phyloP scores from a whole-genome alignment of 1,140 invertebrate species.

The Zaprionus ornatus region DNA sequence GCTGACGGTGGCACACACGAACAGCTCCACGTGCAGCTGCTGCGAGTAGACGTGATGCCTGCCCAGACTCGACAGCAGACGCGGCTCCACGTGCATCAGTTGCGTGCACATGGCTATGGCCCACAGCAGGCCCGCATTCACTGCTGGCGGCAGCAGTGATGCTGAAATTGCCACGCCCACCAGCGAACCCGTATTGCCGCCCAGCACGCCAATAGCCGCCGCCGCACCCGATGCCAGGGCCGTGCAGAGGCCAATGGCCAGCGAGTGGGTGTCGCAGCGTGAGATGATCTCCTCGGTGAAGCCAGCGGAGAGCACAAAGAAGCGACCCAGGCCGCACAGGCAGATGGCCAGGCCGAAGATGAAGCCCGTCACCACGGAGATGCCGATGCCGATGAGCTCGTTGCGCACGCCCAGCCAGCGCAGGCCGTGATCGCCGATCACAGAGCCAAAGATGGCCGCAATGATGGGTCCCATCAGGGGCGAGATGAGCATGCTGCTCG shows the following conservation, averaged over 20 bases:
- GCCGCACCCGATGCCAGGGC: conserved; percentile 89
- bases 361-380: conserved; percentile 87
- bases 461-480: conserved; percentile 92
- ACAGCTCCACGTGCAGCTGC: conserved; percentile 85
- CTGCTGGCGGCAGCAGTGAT: conserved; percentile 90
- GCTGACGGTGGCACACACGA: conserved; percentile 87
- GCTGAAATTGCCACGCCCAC: conserved; percentile 92
- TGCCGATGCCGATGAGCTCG: conserved; percentile 87
- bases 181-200: conserved; percentile 89
- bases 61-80: conserved; percentile 59
- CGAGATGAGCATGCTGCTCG: conserved; percentile 91
- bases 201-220: conserved; percentile 89
- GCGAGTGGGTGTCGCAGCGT: conserved; percentile 86
- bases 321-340: conserved; percentile 82
- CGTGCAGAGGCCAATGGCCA: conserved; percentile 88
- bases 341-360: conserved; percentile 87
- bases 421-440: conserved; percentile 87
- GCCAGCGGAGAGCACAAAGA: conserved; percentile 86
- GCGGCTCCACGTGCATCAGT: conserved; percentile 68
- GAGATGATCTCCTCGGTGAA: conserved; percentile 89
- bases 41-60: conserved; percentile 84
- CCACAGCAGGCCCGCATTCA: conserved; percentile 89
- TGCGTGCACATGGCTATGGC: conserved; percentile 85
- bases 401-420: conserved; percentile 86
- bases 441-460: conserved; percentile 89